phyloP scores from a whole-genome alignment of 2,113 vertebrate genomes.

The Mungos mungo region DNA sequence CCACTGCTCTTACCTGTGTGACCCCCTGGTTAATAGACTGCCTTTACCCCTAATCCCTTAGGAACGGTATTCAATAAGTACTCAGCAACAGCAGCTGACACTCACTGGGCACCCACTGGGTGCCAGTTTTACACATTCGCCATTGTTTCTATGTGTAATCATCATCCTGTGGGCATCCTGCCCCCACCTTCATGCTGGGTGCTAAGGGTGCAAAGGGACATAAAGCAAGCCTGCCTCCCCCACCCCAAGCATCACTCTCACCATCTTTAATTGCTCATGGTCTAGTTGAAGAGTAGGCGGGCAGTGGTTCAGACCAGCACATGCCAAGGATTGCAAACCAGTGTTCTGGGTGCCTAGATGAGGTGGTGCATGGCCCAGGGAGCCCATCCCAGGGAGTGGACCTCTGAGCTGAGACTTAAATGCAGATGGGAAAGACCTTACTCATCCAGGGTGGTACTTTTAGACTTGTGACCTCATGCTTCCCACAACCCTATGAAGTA shows the following conservation, averaged over 20 bases:
- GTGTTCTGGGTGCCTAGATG: neutral
- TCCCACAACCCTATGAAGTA: neutral
- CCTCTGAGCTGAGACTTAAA: neutral
- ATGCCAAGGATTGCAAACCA: too few species aligned
- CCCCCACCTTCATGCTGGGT: neutral
- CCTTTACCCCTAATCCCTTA: neutral
- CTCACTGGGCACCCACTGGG: neutral
- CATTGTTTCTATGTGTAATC: neutral
- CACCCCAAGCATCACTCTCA: rapidly evolving
- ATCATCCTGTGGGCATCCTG: neutral
- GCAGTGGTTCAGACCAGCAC: neutral
- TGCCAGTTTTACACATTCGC: neutral
- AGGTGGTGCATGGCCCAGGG: rapidly evolving
- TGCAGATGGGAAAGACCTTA: rapidly evolving
- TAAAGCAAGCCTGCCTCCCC: neutral
- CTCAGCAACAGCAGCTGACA: neutral
- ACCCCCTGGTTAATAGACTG: neutral
- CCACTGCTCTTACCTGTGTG: too few species aligned
- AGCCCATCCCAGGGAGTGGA: neutral
- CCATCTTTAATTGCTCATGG: neutral
- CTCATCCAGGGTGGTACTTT: neutral
- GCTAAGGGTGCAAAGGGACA: neutral
- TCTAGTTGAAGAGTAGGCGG: neutral
- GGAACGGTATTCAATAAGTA: neutral
- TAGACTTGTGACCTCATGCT: neutral